Percentiles rank a stretch among this genome's conserved stretches.
These are phyloP conservation scores for Ceryle rudis DNA, from an alignment of 2,797 vertebrate species.

Conservation along the genomic window DNA sequence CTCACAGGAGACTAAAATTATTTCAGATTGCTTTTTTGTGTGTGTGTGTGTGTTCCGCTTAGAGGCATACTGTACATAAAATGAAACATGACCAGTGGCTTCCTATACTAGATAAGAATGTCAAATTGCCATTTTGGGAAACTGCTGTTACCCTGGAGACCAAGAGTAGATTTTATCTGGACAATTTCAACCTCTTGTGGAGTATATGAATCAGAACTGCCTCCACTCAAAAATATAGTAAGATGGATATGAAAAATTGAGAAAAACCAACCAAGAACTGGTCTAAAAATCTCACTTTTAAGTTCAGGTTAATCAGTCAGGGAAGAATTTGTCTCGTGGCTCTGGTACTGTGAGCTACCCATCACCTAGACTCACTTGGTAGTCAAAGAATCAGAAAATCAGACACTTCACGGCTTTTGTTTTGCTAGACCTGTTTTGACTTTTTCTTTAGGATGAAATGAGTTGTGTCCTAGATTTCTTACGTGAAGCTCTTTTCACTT, in stretches of 20 bases:
- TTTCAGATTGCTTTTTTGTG: not conserved
- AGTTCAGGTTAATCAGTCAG: not conserved
- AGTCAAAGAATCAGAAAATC: not conserved
- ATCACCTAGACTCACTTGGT: not conserved
- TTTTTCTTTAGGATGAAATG: not conserved
- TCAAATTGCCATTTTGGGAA: constrained; percentile 51
- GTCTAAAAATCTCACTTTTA: not conserved
- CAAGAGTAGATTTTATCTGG: constrained; percentile 4
- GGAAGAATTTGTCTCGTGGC: not conserved
- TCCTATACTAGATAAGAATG: constrained; percentile 58
- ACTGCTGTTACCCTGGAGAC: constrained; percentile 70
- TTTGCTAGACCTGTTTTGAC: not conserved
- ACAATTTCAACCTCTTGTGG: not conserved
- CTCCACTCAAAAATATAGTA: not conserved
- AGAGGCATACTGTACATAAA: not conserved
- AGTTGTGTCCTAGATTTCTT: not conserved
- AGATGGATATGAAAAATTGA: not conserved
- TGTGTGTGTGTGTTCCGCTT: not conserved
- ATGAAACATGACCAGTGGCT: constrained; percentile 50
- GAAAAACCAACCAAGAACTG: not conserved
- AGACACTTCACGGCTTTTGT: not conserved
- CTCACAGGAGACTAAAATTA: not conserved
- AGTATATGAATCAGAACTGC: not conserved
- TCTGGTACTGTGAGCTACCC: not conserved
- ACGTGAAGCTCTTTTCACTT: not conserved